These are phyloP conservation scores for Trachops cirrhosus DNA, from an alignment of 2,797 vertebrate genomes.

Conservation along the genomic window DNA sequence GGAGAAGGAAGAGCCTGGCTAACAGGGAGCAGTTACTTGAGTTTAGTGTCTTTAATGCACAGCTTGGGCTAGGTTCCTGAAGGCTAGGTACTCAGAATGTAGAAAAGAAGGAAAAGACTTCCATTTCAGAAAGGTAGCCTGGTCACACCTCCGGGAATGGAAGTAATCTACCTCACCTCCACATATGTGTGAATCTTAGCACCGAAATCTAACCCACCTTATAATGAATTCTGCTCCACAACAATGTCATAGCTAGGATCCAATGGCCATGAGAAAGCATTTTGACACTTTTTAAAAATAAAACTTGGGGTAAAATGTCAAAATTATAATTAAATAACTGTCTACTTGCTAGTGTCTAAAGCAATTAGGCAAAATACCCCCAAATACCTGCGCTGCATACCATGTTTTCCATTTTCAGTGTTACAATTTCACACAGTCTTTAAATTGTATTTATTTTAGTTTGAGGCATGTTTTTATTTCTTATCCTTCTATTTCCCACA, in stretches of 20 bases:
- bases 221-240: neutral
- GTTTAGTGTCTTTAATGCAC: neutral
- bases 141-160: neutral
- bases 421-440: neutral
- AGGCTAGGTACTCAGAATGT: neutral
- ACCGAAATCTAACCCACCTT: neutral
- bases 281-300: neutral
- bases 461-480: neutral
- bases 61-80: neutral
- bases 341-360: neutral
- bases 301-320: neutral
- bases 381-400: neutral
- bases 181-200: neutral
- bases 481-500: neutral
- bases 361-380: neutral
- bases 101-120: neutral
- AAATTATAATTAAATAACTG: neutral
- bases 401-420: neutral
- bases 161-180: neutral
- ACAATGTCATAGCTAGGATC: neutral
- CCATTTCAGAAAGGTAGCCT: neutral
- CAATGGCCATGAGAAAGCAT: neutral
- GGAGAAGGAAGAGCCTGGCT: neutral
- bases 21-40: neutral
- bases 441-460: neutral